These are phyloP conservation scores for Planiliza haematocheilus DNA, from an alignment of 2,113 vertebrate genomes.

Conservation along the genomic window DNA sequence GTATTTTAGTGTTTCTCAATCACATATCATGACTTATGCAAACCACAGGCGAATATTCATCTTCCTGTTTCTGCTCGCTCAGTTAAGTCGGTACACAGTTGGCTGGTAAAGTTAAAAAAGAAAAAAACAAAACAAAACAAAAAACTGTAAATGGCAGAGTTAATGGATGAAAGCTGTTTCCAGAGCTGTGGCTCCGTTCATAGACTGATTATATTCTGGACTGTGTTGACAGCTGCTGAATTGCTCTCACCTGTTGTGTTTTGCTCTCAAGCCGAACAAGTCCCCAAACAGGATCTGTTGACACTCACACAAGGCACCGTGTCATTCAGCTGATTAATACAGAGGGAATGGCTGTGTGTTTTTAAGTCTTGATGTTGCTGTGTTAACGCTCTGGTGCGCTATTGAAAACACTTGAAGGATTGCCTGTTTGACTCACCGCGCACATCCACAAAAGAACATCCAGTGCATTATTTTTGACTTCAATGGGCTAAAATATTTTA, in stretches of 20 bases:
- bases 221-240: slow-evolving; percentile 76
- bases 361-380: slow-evolving; percentile 50
- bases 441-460: slow-evolving; percentile 33
- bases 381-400: slow-evolving; percentile 35
- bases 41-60: slow-evolving; percentile 36
- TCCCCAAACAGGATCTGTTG: slow-evolving; percentile 73
- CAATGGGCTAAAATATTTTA: slow-evolving; percentile 44
- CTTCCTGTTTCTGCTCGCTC: slow-evolving; percentile 14
- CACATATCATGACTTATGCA: slow-evolving; percentile 40
- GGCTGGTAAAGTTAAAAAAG: slow-evolving; percentile 26
- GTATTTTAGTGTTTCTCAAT: slow-evolving; percentile 60
- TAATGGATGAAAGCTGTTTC: slow-evolving; percentile 57
- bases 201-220: slow-evolving; percentile 72
- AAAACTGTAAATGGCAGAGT: slow-evolving; percentile 21
- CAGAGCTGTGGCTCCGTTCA: slow-evolving; percentile 49
- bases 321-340: slow-evolving; percentile 72
- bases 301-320: slow-evolving; percentile 63
- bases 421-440: slow-evolving; percentile 33
- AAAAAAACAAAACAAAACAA: slow-evolving; percentile 1
- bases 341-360: slow-evolving; percentile 52
- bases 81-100: slow-evolving; percentile 12
- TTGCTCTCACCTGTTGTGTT: slow-evolving; percentile 79
- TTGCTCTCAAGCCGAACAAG: slow-evolving; percentile 69
- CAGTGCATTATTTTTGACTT: slow-evolving; percentile 49
- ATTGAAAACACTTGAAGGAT: slow-evolving; percentile 55